Evolutionary conservation across 2,113 vertebrate species (phyloP).

Genomic region (Tor tambroides): DNA sequence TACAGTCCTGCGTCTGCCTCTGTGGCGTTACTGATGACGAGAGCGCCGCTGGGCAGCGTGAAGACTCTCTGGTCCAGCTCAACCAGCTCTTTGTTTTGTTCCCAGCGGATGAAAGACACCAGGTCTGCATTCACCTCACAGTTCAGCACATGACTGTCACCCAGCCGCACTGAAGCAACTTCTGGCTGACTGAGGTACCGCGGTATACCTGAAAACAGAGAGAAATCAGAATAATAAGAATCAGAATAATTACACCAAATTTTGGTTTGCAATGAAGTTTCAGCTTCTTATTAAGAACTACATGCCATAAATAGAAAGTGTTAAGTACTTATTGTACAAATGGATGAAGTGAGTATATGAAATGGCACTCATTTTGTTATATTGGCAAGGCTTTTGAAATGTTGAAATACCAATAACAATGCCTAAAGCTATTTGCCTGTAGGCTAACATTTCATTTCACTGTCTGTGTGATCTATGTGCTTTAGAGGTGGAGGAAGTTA

Average conservation of each 20-base stretch:
- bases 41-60: too few relatives aligned
- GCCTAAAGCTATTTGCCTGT: conserved; percentile 58
- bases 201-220: too few relatives aligned
- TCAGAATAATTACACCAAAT: background rate
- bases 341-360: background rate
- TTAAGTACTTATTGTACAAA: background rate
- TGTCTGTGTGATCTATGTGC: background rate
- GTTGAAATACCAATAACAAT: conserved; percentile 49
- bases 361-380: background rate
- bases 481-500: background rate
- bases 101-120: too few relatives aligned
- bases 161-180: too few relatives aligned
- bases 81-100: too few relatives aligned
- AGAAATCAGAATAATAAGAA: too few relatives aligned
- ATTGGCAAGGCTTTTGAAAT: background rate
- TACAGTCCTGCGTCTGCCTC: too few relatives aligned
- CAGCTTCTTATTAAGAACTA: background rate
- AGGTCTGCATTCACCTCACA: too few relatives aligned
- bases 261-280: background rate
- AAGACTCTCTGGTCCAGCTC: too few relatives aligned
- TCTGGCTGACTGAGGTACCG: too few relatives aligned
- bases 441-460: background rate
- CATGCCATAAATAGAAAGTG: background rate
- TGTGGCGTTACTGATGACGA: too few relatives aligned
- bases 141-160: too few relatives aligned